A percentile compares a stretch with the other conserved stretches of the same genome.
These are phyloP conservation scores for Cephalopholis sonnerati DNA, from an alignment of 2,113 vertebrate genomes.

Conservation along the genomic window DNA sequence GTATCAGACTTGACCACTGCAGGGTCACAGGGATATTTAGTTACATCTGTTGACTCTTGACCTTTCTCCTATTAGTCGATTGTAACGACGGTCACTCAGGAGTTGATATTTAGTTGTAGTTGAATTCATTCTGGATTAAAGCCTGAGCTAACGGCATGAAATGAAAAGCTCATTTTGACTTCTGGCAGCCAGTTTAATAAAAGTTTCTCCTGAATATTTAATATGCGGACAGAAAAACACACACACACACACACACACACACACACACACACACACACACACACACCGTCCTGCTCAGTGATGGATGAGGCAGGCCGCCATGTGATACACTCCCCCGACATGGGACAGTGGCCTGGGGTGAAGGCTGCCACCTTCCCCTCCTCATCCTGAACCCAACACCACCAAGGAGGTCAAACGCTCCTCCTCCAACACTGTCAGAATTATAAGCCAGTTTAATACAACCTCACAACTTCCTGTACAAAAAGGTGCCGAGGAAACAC, in stretches of 20 bases:
- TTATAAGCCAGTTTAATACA: no score
- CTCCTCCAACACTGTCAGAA: neutral
- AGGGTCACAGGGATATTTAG: conserved; percentile 59
- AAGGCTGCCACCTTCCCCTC: conserved; percentile 26
- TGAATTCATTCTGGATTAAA: neutral
- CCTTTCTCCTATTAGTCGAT: conserved; percentile 20
- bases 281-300: conserved; percentile 4
- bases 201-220: conserved; percentile 11
- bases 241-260: conserved; percentile 22
- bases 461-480: no score
- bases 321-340: conserved; percentile 37
- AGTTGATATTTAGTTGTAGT: neutral
- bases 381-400: neutral
- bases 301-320: conserved; percentile 38
- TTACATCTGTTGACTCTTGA: conserved; percentile 57
- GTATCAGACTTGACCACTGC: conserved; percentile 13
- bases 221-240: neutral
- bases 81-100: neutral
- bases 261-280: conserved; percentile 41
- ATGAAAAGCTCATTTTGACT: neutral
- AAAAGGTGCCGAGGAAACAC: neutral
- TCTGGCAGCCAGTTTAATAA: neutral
- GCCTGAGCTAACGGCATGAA: neutral
- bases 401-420: neutral
- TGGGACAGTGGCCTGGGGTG: conserved; percentile 44